These are phyloP conservation scores for Cephus spinipes DNA, from an alignment of 2,888 invertebrate genomes.

Conservation along the genomic window DNA sequence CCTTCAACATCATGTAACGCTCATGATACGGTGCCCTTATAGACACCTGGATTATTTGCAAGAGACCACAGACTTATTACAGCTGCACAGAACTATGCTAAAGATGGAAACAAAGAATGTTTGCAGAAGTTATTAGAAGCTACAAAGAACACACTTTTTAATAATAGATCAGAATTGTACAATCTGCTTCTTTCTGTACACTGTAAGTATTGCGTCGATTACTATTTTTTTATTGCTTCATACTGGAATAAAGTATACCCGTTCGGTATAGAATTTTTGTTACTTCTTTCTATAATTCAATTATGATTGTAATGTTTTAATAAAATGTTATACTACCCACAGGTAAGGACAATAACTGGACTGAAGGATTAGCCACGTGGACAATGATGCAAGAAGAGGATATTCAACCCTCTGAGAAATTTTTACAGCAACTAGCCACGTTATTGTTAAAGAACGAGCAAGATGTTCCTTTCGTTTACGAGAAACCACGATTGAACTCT, in stretches of 20 bases:
- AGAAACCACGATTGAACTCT: slow-evolving; percentile 15
- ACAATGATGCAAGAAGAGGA: slow-evolving; percentile 88
- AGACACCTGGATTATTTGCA: slow-evolving; percentile 82
- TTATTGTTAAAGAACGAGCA: slow-evolving; percentile 75
- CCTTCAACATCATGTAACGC: too few relatives aligned
- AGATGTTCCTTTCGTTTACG: slow-evolving; percentile 81
- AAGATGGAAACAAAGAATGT: slow-evolving; percentile 75
- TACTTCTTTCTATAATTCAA: not conserved
- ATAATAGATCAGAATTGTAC: slow-evolving; percentile 50
- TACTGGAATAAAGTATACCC: too few relatives aligned
- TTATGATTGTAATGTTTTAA: slow-evolving; percentile 1
- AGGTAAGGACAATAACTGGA: slow-evolving; percentile 76
- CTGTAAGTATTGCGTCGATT: slow-evolving; percentile 49
- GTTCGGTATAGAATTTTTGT: not conserved
- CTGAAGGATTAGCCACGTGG: slow-evolving; percentile 84
- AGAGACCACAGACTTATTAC: slow-evolving; percentile 73
- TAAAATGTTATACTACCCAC: not conserved
- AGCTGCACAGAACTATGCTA: slow-evolving; percentile 63
- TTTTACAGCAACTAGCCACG: slow-evolving; percentile 75
- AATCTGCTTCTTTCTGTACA: slow-evolving; percentile 62
- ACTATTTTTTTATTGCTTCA: not conserved
- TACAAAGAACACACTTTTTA: slow-evolving; percentile 79
- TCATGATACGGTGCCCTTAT: not conserved
- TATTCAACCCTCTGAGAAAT: slow-evolving; percentile 76
- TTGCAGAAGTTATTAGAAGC: slow-evolving; percentile 83